Evolutionary conservation across 2,888 invertebrate species (phyloP).

Genomic region (Acrobasis suavella): DNA sequence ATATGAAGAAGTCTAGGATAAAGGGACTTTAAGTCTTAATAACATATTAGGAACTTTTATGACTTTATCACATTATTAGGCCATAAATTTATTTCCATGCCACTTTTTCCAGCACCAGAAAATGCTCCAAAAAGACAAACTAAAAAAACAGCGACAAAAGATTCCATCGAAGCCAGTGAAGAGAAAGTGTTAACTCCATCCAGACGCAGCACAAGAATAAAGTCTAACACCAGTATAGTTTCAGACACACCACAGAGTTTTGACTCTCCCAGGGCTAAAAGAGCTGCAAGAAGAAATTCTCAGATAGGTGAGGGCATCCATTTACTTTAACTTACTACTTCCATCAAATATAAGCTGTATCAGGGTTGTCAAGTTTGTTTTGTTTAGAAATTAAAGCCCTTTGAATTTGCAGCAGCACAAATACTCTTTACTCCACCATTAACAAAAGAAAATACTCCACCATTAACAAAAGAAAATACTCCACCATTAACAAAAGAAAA

Average conservation of each 20-base stretch:
- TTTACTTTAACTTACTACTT: neutral
- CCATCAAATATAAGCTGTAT: too few relatives aligned
- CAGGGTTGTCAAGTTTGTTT: too few relatives aligned
- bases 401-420: too few relatives aligned
- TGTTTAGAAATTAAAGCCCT: too few relatives aligned
- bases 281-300: conserved; percentile 65
- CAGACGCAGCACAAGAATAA: conserved; percentile 60
- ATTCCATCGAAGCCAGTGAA: conserved; percentile 48
- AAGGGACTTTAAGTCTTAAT: too few relatives aligned
- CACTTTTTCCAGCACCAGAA: conserved; percentile 42
- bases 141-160: conserved; percentile 51
- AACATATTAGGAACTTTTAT: neutral
- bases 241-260: conserved; percentile 50
- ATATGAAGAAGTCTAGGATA: too few relatives aligned
- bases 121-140: conserved; percentile 47
- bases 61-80: neutral
- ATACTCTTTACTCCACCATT: too few relatives aligned
- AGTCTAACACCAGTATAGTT: conserved; percentile 56
- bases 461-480: too few relatives aligned
- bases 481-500: too few relatives aligned
- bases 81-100: neutral
- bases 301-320: conserved; percentile 50
- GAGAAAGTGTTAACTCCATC: conserved; percentile 60
- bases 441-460: too few relatives aligned
- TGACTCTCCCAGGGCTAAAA: conserved; percentile 69